phyloP scores from a whole-genome alignment of 2,113 vertebrate genomes.

The Oxyura jamaicensis region DNA sequence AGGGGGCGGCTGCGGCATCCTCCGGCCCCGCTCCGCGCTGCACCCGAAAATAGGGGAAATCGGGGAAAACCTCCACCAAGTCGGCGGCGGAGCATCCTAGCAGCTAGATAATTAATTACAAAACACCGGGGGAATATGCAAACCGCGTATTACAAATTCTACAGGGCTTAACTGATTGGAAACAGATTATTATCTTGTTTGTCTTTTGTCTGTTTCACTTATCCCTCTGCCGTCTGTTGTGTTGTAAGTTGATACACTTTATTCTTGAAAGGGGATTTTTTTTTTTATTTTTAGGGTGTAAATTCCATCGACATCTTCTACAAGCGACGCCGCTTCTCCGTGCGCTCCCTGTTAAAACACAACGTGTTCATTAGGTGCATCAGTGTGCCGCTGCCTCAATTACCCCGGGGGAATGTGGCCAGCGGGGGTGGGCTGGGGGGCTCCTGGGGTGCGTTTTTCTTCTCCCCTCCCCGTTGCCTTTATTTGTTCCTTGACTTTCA shows the following conservation, averaged over 20 bases:
- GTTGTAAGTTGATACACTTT: slow-evolving; percentile 75
- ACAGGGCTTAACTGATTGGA: slow-evolving; percentile 83
- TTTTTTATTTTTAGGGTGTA: background rate
- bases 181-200: slow-evolving; percentile 85
- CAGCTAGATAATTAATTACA: slow-evolving; percentile 79
- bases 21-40: background rate
- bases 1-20: background rate
- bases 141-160: slow-evolving; percentile 78
- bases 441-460: background rate
- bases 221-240: slow-evolving; percentile 78
- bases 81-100: slow-evolving; percentile 48
- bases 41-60: slow-evolving; percentile 2
- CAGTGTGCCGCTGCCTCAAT: slow-evolving; percentile 27
- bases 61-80: slow-evolving; percentile 25
- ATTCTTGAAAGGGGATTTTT: slow-evolving; percentile 73
- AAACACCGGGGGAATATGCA: slow-evolving; percentile 79
- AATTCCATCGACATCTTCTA: slow-evolving; percentile 73
- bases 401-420: slow-evolving; percentile 45
- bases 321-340: slow-evolving; percentile 61
- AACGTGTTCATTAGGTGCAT: slow-evolving; percentile 75
- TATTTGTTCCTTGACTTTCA: background rate
- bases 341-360: slow-evolving; percentile 76
- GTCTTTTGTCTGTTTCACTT: slow-evolving; percentile 81
- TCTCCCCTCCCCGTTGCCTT: background rate
- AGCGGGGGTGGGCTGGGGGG: background rate